A percentile compares a stretch with the other conserved stretches of the same genome.
phyloP scores from a whole-genome alignment of 2,888 invertebrate genomes.

The Xanthia togata region DNA sequence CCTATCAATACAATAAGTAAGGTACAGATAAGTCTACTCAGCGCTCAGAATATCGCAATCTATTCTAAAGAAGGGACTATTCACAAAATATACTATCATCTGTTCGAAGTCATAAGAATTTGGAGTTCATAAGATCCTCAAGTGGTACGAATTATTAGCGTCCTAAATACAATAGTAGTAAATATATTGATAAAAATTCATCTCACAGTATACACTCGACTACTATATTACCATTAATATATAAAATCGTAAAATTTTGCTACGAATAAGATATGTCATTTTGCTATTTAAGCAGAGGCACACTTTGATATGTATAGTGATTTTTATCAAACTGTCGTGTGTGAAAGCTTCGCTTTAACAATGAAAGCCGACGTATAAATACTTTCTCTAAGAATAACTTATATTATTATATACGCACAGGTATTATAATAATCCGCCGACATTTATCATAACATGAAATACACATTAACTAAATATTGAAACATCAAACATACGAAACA shows the following conservation, averaged over 20 bases:
- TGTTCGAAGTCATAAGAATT: constrained; percentile 89
- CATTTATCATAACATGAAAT: constrained; percentile 68
- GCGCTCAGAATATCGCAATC: constrained; percentile 78
- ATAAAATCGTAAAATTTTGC: constrained; percentile 87
- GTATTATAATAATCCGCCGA: constrained; percentile 67
- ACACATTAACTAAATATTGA: constrained; percentile 72
- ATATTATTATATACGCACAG: constrained; percentile 71
- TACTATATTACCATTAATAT: constrained; percentile 79
- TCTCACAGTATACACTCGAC: constrained; percentile 85
- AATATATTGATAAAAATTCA: constrained; percentile 87
- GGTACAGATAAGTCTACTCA: constrained; percentile 76
- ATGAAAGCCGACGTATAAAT: constrained; percentile 82
- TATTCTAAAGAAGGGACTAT: constrained; percentile 84
- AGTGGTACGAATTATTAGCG: constrained; percentile 87
- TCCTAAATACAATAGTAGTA: constrained; percentile 85
- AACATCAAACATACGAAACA: constrained; percentile 73
- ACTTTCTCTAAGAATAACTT: constrained; percentile 68
- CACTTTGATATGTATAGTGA: constrained; percentile 89
- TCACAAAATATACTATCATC: constrained; percentile 88
- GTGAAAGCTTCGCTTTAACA: constrained; percentile 86
- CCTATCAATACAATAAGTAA: constrained; percentile 68
- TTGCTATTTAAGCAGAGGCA: constrained; percentile 90
- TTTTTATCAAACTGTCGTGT: constrained; percentile 74
- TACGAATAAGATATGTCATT: constrained; percentile 88
- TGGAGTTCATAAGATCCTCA: constrained; percentile 88